Evolutionary conservation across 2,888 invertebrate species (phyloP), one percentile per base, ranked within the genome.

Genomic region (Hyposoter dolosus): DNA sequence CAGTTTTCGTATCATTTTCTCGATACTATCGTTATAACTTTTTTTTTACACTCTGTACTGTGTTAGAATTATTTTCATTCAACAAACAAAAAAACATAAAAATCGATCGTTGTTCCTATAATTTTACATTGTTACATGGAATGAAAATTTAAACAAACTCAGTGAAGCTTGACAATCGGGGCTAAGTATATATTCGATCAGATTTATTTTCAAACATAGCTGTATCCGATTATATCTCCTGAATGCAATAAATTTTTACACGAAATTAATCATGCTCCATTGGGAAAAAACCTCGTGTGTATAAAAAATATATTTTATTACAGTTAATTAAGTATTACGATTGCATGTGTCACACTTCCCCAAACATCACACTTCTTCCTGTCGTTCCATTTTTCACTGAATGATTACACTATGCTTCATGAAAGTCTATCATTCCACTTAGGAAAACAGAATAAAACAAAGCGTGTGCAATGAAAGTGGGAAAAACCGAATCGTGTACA

Each of bases 171-270:
- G n/a, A n/a, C 9, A 32, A 32, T 23, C n/a, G 43, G 47, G 69
- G 15, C 40, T 12, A 15, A 35, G 6, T 45, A 32, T 60, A 35
- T n/a, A 78, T 71, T 69, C 45, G 68, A 50, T 47, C 32, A 17
- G 28, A 71, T 23, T 74, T 56, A 78, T 77, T 82, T 82, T 69
- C 32, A n/a, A 23, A n/a, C 60, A 77, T 10, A 65, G 40, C 12
- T 69, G 82, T 79, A 82, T 69, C 75, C 28, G 78, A 69, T 23
- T 23, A 43, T 77, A 77, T 53, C 23, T 45, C 32, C 17, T 50
- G 40, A 69, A 79, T 28, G 66, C 19, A 65, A 85, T 78, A 82
- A 84, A 82, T 50, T 74, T 71, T 56, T 56, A 60, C 74, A 72
- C 28, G 47, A 68, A 47, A 60, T n/a, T 79, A 65, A 35, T 60